A percentile compares a stretch with the other conserved stretches of the same genome.
These are phyloP conservation scores for Eilema depressum DNA, from an alignment of 2,888 invertebrate species.

Conservation along the genomic window DNA sequence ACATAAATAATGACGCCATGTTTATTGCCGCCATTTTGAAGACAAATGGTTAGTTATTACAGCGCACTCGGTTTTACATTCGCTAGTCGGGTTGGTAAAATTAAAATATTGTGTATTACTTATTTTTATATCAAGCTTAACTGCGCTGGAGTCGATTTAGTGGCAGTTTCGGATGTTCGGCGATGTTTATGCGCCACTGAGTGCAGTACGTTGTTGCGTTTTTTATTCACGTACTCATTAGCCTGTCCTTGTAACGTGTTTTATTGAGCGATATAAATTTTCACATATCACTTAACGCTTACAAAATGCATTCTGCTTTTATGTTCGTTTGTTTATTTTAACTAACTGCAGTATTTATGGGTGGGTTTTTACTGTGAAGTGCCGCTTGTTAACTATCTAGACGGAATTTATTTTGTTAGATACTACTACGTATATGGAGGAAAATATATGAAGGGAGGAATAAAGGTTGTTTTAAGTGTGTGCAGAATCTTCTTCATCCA, in stretches of 20 bases:
- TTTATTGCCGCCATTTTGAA: constrained; percentile 87
- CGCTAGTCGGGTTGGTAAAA: constrained; percentile 80
- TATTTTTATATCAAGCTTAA: constrained; percentile 77
- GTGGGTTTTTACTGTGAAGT: constrained; percentile 23
- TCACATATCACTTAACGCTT: constrained; percentile 66
- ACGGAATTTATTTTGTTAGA: constrained; percentile 8
- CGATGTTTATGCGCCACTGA: constrained; percentile 62
- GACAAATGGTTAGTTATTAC: constrained; percentile 87
- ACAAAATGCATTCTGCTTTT: constrained; percentile 43
- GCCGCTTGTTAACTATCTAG: constrained; percentile 20
- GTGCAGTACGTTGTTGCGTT: constrained; percentile 44
- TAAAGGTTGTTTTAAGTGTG: neutral
- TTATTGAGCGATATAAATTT: constrained; percentile 63
- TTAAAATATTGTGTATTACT: constrained; percentile 86
- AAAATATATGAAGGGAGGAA: neutral
- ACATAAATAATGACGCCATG: constrained; percentile 86
- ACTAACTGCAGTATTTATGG: constrained; percentile 35
- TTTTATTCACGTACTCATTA: constrained; percentile 33
- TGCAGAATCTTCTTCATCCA: neutral
- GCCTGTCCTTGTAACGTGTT: constrained; percentile 39
- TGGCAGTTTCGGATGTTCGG: constrained; percentile 62
- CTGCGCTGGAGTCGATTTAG: constrained; percentile 82
- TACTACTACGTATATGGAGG: neutral
- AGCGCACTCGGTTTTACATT: constrained; percentile 84
- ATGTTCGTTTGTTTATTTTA: constrained; percentile 37